Base-by-base conservation (phyloP, 37 sponge, comb jelly and placozoan genomes). In the Oscarella lobularis region DNA sequence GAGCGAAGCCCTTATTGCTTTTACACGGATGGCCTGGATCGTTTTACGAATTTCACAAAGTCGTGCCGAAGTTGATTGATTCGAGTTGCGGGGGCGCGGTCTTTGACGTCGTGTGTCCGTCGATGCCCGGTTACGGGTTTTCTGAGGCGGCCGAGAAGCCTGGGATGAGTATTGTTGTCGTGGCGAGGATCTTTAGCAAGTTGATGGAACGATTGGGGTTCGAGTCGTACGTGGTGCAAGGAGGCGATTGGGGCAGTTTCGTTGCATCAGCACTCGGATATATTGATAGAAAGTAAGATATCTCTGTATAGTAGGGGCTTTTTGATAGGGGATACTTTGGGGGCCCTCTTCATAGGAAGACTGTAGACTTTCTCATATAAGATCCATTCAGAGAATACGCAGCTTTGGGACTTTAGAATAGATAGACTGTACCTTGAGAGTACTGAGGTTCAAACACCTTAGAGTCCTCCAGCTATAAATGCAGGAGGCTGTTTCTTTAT, bases 11-110 rank as follows among this genome's bases (percentile, higher is more conserved):
- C 14, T 29, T 70, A 14, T 70, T 70, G 37, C 14, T 70, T 14
- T n/a, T 70, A 14, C 73, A 70, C 37, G 73, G 73, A n/a, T 70
- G 73, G 73, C 73, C 73, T 9, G 73, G 73, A 70, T 70, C 73
- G 31, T 29, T 70, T 70, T 70, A n/a, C 27, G 73, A 70, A 20
- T 70, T 70, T 20, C 27, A 70, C 27, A 70, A 70, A 20, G 27
- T 31, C 35, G 27, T 70, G 37, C 73, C 73, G 31, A 27, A n/a
- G 9, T 20, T 70, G 14, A 20, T 35, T 31, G 73, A 70, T 29
- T 30, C 31, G 27, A 30, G 73, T 14, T 27, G 14, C 27, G 37
- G 14, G 20, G 73, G 31, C 37, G 73, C 14, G 14, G 73, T 30
- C 29, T 48, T 48, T 48, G 60, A 48, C 9, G 60, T 48, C 60